A percentile compares a stretch with the other conserved stretches of the same genome.
Conservation (phyloP, 37 sponge, comb jelly and placozoan species). For the Aphrocallistes beatrix region DNA sequence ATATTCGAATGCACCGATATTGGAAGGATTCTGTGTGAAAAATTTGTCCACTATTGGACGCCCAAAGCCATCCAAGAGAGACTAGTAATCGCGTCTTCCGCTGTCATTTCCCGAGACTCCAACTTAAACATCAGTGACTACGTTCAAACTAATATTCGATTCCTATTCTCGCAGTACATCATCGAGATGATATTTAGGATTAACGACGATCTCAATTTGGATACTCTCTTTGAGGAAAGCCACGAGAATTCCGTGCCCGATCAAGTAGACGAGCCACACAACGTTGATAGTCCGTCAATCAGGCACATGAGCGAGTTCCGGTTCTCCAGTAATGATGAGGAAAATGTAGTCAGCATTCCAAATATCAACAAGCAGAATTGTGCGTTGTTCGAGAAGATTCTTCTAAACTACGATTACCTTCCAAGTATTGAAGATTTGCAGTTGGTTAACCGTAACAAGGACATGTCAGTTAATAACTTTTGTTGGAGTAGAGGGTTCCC, state of each 20-base stretch:
- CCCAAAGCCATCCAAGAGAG: constrained; percentile 10
- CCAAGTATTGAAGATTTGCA: not conserved
- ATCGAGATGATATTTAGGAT: constrained; percentile 4
- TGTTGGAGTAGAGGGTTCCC: constrained; percentile 13
- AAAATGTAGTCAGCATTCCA: not conserved
- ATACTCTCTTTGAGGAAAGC: not conserved
- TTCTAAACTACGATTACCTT: not conserved
- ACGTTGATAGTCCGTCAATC: not conserved
- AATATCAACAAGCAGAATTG: not conserved
- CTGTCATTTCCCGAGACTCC: constrained; percentile 3
- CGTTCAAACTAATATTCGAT: not conserved
- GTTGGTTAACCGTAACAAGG: constrained; percentile 13
- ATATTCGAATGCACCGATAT: not conserved
- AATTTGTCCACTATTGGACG: not conserved
- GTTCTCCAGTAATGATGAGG: not conserved
- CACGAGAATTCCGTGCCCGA: not conserved
- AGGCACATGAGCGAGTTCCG: not conserved
- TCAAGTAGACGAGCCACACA: not conserved
- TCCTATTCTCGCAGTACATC: constrained; percentile 10
- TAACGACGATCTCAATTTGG: not conserved
- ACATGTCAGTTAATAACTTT: not conserved
- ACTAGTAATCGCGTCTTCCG: not conserved
- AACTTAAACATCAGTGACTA: constrained; percentile 16
- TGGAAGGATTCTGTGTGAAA: not conserved
- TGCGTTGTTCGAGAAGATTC: not conserved